Evolutionary conservation across 35 echinoderm and acorn worm genomes (phyloP).

Genomic region (Hemicentrotus pulcherrimus): DNA sequence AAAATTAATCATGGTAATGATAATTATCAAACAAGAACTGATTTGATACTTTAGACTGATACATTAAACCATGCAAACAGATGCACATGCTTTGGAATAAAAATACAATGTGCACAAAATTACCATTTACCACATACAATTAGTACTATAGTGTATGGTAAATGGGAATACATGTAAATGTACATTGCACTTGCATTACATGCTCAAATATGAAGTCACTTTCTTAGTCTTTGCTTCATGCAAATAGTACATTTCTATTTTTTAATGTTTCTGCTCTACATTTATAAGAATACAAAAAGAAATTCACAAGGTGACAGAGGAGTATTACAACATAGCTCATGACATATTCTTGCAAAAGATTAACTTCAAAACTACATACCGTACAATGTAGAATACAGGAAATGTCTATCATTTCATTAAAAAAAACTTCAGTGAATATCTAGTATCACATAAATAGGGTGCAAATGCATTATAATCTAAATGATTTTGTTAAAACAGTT

Average conservation of each 20-base stretch:
- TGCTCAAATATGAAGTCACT: neutral
- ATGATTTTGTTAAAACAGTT: neutral
- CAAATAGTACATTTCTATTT: too few relatives aligned
- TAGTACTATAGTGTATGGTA: neutral
- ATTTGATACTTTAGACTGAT: neutral
- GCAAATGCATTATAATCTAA: neutral
- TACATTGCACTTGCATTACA: neutral
- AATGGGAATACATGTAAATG: neutral
- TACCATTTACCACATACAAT: neutral
- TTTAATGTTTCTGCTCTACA: neutral
- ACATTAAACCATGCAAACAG: neutral
- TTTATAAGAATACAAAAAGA: neutral
- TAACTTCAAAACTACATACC: too few relatives aligned
- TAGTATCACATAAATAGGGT: neutral
- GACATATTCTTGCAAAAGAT: neutral
- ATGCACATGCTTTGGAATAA: neutral
- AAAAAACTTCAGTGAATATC: neutral
- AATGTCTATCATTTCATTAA: neutral
- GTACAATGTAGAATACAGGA: neutral
- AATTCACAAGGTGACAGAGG: neutral
- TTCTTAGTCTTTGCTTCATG: too few relatives aligned
- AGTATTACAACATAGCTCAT: neutral
- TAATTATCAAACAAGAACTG: neutral
- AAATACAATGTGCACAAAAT: neutral
- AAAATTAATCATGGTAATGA: neutral